Base-by-base conservation (phyloP, 2,888 invertebrate genomes). In the Aleiodes leptofemur region DNA sequence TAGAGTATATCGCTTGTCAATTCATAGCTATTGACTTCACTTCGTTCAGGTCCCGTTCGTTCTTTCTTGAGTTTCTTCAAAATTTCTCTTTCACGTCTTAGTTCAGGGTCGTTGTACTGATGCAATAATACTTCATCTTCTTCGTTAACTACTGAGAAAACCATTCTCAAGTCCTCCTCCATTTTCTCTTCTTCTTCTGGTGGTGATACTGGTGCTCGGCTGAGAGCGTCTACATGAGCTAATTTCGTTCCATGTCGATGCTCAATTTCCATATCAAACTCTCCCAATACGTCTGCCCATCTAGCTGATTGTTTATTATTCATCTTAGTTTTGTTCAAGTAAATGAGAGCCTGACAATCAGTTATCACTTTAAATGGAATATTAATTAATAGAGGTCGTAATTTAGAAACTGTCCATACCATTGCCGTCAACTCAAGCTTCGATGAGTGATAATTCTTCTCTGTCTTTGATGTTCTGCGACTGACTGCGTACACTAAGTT, bases 261-360 rank as follows among this genome's bases (percentile, higher is more conserved):
- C 29, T 57, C 57, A 11, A 57, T 57, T 11, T 8, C 29, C 11
- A 23, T 29, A 29, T 57, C 31, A 29, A 69, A 84, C 57, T 83
- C 84, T 0, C 76, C 59, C 3, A 83, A 38, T n/a, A 73, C 57
- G 13, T 69, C 77, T 13, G 69, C 69, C 80, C 79, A 82, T 51
- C 81, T 48, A 79, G 82, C 53, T 73, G 61, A 1, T 81, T 81
- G 38, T 81, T 82, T 53, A 75, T 55, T 0, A 77, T 59, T 14
- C 79, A 81, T 4, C 82, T 38, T 13, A 81, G 78, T 7, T 82
- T 50, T 7, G 83, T 34, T 8, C 34, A 34, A 34, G 34, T 34
- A 34, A 34, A 34, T 66, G 11, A 73, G 68, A 11, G 83, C 82
- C 31, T 82, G 80, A 55, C 80, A 84, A 72, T 83, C 84, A 0